A percentile compares a stretch with the other conserved stretches of the same genome.
These are phyloP conservation scores for Arbacia lixula DNA, from an alignment of 53 echinoderm and acorn worm genomes.

Conservation along the genomic window DNA sequence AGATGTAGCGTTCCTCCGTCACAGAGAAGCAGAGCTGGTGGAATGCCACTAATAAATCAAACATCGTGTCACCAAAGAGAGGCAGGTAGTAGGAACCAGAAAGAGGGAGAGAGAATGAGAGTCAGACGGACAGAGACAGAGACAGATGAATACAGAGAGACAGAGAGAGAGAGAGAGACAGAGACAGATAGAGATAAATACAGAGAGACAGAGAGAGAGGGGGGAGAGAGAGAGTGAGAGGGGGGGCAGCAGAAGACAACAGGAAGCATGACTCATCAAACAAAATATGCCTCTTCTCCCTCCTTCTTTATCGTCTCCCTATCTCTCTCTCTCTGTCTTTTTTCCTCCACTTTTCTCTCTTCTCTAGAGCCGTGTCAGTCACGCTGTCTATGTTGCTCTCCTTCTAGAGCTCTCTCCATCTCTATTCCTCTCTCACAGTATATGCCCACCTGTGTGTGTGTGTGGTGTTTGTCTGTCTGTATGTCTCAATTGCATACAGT, in stretches of 20 bases:
- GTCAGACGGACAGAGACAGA: too few relatives aligned
- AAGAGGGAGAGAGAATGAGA: too few relatives aligned
- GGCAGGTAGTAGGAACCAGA: too few relatives aligned
- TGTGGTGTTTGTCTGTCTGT: not conserved
- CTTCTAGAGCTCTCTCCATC: not conserved
- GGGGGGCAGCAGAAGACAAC: too few relatives aligned
- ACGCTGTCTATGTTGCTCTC: not conserved
- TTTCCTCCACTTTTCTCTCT: not conserved
- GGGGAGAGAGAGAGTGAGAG: too few relatives aligned
- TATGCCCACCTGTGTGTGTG: not conserved
- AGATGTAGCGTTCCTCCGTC: constrained; percentile 19
- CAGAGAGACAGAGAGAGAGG: too few relatives aligned
- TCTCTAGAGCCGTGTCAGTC: not conserved
- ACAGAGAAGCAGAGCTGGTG: not conserved
- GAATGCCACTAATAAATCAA: constrained; percentile 53
- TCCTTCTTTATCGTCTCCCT: too few relatives aligned
- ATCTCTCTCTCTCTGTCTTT: not conserved
- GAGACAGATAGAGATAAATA: too few relatives aligned
- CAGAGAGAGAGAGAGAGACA: too few relatives aligned
- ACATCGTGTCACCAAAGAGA: constrained; percentile 25
- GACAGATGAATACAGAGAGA: too few relatives aligned
- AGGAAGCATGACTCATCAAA: too few relatives aligned
- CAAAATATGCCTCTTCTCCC: too few relatives aligned
- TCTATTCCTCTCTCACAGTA: not conserved
- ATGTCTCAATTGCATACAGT: not conserved